phyloP scores from a whole-genome alignment of 2,888 invertebrate genomes.

The Ophion costatus region DNA sequence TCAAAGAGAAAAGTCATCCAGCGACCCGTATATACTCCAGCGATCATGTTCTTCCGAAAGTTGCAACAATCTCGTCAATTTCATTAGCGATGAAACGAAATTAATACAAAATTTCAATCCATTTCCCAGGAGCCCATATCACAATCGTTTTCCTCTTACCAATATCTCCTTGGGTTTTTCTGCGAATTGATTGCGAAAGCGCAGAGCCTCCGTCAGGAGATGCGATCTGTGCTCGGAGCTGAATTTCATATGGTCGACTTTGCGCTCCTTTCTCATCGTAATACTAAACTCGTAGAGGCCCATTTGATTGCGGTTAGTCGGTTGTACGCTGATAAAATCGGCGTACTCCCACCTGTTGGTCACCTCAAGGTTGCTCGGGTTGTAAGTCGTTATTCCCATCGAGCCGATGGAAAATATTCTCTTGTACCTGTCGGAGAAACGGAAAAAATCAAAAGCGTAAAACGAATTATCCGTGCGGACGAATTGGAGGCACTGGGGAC shows the following conservation, averaged over 20 bases:
- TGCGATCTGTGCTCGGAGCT: slow-evolving; percentile 97
- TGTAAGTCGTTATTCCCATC: slow-evolving; percentile 98
- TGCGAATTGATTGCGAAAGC: slow-evolving; percentile 90
- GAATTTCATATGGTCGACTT: slow-evolving; percentile 97
- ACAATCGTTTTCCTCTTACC: slow-evolving; percentile 84
- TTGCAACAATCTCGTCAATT: no score
- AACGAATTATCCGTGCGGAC: not conserved
- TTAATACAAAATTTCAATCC: not conserved
- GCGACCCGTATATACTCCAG: no score
- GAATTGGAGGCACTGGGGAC: not conserved
- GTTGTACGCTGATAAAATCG: slow-evolving; percentile 90
- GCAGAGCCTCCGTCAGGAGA: slow-evolving; percentile 95
- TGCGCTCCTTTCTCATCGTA: slow-evolving; percentile 94
- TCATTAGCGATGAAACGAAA: not conserved
- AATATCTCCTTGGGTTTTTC: slow-evolving; percentile 92
- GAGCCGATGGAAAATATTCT: slow-evolving; percentile 98
- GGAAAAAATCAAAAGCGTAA: not conserved
- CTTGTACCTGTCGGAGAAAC: slow-evolving; percentile 90
- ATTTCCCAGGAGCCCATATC: not conserved
- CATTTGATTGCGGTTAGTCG: slow-evolving; percentile 83
- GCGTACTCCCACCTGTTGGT: slow-evolving; percentile 97
- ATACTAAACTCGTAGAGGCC: slow-evolving; percentile 90
- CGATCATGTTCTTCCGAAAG: no score
- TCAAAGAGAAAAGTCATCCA: no score
- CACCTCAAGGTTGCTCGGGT: slow-evolving; percentile 94